A percentile compares a stretch with the other conserved stretches of the same genome.
Evolutionary conservation across 1,140 invertebrate genomes (phyloP).

Genomic region (Drosophila santomea): DNA sequence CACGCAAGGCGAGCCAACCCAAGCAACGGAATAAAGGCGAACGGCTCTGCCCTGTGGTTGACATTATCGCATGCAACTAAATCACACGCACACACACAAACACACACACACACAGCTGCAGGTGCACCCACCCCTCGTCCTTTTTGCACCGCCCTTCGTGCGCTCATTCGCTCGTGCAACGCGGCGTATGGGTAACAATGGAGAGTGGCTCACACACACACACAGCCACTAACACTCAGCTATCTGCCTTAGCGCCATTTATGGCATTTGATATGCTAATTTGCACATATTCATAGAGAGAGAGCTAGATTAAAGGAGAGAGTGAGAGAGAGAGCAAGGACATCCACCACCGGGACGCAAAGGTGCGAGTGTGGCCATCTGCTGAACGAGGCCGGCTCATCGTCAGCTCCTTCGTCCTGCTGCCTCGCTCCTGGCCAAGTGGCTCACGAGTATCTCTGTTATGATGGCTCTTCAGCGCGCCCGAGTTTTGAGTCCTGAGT

Average conservation of each 20-base stretch:
- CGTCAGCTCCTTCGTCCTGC: conserved; percentile 28
- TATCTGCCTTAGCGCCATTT: conserved; percentile 53
- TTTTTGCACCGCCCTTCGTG: conserved; percentile 67
- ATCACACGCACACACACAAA: conserved; percentile 49
- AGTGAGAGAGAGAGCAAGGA: conserved; percentile 24
- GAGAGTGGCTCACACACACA: conserved; percentile 17
- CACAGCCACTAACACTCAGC: conserved; percentile 3
- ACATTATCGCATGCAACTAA: conserved; percentile 80
- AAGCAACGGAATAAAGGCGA: conserved; percentile 43
- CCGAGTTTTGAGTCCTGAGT: conserved; percentile 1
- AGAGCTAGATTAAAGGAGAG: conserved; percentile 8
- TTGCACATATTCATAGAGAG: conserved; percentile 67
- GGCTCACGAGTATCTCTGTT: conserved; percentile 53
- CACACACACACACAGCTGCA: conserved; percentile 23
- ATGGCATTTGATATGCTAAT: conserved; percentile 83
- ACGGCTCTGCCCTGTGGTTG: conserved; percentile 69
- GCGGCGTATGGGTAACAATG: conserved; percentile 78
- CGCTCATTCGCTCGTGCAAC: conserved; percentile 75
- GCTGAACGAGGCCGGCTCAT: conserved; percentile 24
- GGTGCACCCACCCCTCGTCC: conserved; percentile 16
- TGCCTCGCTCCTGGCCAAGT: conserved; percentile 42
- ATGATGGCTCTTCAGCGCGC: conserved; percentile 52
- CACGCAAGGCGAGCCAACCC: conserved; percentile 56
- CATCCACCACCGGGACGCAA: conserved; percentile 56
- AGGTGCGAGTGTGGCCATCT: conserved; percentile 42